phyloP scores from a whole-genome alignment of 2,888 invertebrate genomes.

The Poecilus cupreus region DNA sequence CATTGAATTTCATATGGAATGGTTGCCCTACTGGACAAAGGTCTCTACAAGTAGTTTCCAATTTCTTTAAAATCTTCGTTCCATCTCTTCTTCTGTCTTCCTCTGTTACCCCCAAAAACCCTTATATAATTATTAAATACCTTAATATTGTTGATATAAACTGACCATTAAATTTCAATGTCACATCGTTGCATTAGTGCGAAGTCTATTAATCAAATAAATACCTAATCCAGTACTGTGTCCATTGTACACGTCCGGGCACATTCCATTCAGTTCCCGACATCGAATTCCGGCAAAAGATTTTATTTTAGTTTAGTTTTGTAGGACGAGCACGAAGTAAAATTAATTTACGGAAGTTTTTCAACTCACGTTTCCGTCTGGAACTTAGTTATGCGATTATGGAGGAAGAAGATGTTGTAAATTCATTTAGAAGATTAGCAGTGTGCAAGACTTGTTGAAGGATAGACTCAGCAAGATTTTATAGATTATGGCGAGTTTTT shows the following conservation, averaged over 20 bases:
- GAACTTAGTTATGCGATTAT: constrained; percentile 40
- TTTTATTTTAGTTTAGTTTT: constrained; percentile 3
- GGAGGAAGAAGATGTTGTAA: constrained; percentile 27
- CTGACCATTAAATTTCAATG: too few relatives aligned
- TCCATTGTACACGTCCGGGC: background rate
- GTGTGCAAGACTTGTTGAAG: background rate
- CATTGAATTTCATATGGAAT: too few relatives aligned
- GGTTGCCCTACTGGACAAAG: too few relatives aligned
- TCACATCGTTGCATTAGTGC: too few relatives aligned
- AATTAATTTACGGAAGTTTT: constrained; percentile 35
- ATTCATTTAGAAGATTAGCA: constrained; percentile 33
- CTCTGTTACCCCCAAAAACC: too few relatives aligned
- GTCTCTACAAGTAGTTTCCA: too few relatives aligned
- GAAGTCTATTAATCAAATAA: too few relatives aligned
- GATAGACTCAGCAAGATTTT: background rate
- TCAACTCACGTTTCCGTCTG: constrained; percentile 17
- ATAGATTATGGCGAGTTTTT: background rate
- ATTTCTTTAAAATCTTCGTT: too few relatives aligned
- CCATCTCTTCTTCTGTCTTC: too few relatives aligned
- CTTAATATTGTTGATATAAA: too few relatives aligned
- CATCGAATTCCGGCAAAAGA: background rate
- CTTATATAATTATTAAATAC: too few relatives aligned
- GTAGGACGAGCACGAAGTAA: background rate
- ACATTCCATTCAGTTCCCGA: background rate
- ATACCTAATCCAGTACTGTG: background rate